Evolutionary conservation across 1,140 invertebrate species (phyloP).

Genomic region (Sycophaga agraensis): DNA sequence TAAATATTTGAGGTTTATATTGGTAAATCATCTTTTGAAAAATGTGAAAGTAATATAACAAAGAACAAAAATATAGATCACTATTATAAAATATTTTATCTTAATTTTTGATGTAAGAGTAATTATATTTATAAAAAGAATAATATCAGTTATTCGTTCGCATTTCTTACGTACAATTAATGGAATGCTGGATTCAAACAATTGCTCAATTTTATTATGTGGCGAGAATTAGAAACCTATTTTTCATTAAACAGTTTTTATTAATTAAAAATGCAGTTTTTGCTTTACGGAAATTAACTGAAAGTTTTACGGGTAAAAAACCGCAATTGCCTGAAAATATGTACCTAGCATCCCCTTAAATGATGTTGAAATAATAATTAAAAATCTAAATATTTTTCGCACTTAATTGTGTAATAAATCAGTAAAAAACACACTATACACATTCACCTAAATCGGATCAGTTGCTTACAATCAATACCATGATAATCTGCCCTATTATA

Average conservation of each 20-base stretch:
- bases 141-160: neutral
- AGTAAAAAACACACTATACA: slow-evolving; percentile 10
- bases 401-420: neutral
- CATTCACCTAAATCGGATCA: slow-evolving; percentile 20
- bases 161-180: neutral
- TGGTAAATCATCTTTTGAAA: too few relatives aligned
- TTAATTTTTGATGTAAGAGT: slow-evolving; percentile 11
- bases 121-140: slow-evolving; percentile 10
- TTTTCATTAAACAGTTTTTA: too few relatives aligned
- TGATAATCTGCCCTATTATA: slow-evolving; percentile 20
- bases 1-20: too few relatives aligned
- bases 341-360: too few relatives aligned
- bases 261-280: too few relatives aligned
- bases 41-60: neutral
- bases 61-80: slow-evolving; percentile 9
- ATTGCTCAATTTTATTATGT: too few relatives aligned
- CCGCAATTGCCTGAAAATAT: too few relatives aligned
- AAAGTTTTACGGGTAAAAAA: too few relatives aligned
- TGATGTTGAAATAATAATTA: neutral
- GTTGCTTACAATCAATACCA: slow-evolving; percentile 11
- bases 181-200: too few relatives aligned
- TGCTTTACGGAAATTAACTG: too few relatives aligned
- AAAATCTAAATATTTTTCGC: neutral
- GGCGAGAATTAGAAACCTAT: too few relatives aligned
- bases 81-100: neutral